Base-by-base conservation (phyloP, 2,113 vertebrate genomes). In the Leucoraja erinaceus region DNA sequence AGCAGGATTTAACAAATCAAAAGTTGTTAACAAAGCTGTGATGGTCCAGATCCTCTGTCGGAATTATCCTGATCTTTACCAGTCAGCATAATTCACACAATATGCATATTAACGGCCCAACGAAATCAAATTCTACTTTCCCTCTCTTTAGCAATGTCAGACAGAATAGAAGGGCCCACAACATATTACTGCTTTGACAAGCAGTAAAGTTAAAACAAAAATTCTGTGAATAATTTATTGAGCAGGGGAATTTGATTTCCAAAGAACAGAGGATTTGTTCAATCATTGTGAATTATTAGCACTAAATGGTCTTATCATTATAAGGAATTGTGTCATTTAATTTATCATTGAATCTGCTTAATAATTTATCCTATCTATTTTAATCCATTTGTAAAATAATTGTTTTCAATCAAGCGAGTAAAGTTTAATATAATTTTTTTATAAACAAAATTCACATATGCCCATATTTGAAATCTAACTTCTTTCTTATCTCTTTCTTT, bases 401-500 rank as follows among this genome's bases (percentile, higher is more conserved):
- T 9, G 47, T 81, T 81, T 61, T 31, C 22, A 88, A 72, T 90
- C 66, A 72, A 3, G n/a, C 38, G 66, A 22, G 33, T 90, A 72
- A 20, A 90, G 33, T 66, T 90, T 18, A 86, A 14, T n/a, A 86
- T 1, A 61, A 61, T 61, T 70, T 0, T 11, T 66, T 66, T 18
- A 18, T 18, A 70, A 70, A 18, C 16, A 70, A 18, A 70, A 70
- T 66, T 66, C 63, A 66, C 63, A 66, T 70, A 10, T 86, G 56
- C 25, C 61, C 11, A 11, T 31, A 3, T 10, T 68, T 10, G 8
- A 90, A 90, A 47, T 8, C 66, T 70, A 70, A 90, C 31, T 70
- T 18, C 54, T 92, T 93, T 77, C 79, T 93, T 72, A 28, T 5
- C 93, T 22, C 93, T 93, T 70, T 28, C 54, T 88, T 31, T 92